Percentiles rank a stretch among this genome's conserved stretches.
Conservation (phyloP, 2,888 invertebrate genomes). For the Schizaphis graminum region DNA sequence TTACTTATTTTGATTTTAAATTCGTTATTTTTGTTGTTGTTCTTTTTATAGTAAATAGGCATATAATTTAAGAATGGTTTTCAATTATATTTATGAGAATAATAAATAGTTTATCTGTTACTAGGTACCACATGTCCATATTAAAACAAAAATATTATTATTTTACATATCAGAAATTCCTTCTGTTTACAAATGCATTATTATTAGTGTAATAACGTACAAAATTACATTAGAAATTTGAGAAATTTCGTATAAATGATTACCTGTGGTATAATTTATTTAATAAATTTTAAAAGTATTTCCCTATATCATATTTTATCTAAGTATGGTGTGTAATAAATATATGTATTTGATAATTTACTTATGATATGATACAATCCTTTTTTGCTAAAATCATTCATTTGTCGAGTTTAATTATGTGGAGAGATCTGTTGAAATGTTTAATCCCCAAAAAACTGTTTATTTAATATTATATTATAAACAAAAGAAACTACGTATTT, state of each 20-base stretch:
- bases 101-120: not conserved
- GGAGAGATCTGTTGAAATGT: not conserved
- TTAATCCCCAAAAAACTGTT: not conserved
- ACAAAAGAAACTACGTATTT: not conserved
- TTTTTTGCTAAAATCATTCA: not conserved
- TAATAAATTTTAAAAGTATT: not conserved
- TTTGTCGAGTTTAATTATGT: not conserved
- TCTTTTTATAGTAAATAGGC: not conserved
- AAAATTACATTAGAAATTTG: not conserved
- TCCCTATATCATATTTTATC: not conserved
- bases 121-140: too few species aligned
- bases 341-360: not conserved
- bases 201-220: not conserved
- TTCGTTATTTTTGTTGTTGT: conserved; percentile 9
- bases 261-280: not conserved
- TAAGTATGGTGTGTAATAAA: not conserved
- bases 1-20: not conserved
- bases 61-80: not conserved
- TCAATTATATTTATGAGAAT: too few species aligned
- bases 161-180: not conserved
- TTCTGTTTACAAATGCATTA: not conserved
- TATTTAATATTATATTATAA: not conserved
- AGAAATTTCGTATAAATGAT: not conserved
- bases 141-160: not conserved
- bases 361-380: not conserved